Percentiles rank a stretch among this genome's conserved stretches.
These are phyloP conservation scores for Anthoscopus minutus DNA, from an alignment of 2,113 vertebrate species.

Conservation along the genomic window DNA sequence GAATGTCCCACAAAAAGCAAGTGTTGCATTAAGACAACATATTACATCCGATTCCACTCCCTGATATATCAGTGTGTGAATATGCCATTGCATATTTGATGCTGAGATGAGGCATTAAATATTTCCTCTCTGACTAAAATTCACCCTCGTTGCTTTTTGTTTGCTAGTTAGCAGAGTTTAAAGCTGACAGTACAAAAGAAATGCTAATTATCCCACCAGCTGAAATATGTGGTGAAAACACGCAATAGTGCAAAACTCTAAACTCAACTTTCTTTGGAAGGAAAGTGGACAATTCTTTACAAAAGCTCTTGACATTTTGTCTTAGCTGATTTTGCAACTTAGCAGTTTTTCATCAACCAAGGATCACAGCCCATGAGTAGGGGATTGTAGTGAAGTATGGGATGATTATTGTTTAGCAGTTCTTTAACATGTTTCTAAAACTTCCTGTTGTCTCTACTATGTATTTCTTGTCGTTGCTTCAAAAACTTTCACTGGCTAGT, in stretches of 20 bases:
- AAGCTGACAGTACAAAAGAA: neutral
- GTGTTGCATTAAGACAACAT: neutral
- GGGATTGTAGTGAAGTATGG: neutral
- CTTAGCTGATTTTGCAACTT: neutral
- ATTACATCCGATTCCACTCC: neutral
- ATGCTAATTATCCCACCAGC: neutral
- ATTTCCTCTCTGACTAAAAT: neutral
- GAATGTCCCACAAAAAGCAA: neutral
- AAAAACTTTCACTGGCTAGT: neutral
- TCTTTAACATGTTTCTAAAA: neutral
- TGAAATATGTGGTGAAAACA: neutral
- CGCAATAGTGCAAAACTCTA: neutral
- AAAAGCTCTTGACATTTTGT: neutral
- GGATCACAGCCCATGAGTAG: neutral
- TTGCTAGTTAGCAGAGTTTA: neutral
- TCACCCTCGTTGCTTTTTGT: neutral
- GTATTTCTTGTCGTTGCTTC: neutral
- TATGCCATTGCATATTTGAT: neutral
- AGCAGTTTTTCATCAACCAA: neutral
- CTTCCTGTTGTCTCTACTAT: neutral
- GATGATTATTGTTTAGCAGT: neutral
- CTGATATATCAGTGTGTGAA: neutral
- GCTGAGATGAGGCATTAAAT: neutral
- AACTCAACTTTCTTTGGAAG: neutral
- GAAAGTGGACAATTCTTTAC: neutral